Percentiles rank a stretch among this genome's conserved stretches.
phyloP scores from a whole-genome alignment of 2,797 vertebrate species.

The Tragopan temminckii region DNA sequence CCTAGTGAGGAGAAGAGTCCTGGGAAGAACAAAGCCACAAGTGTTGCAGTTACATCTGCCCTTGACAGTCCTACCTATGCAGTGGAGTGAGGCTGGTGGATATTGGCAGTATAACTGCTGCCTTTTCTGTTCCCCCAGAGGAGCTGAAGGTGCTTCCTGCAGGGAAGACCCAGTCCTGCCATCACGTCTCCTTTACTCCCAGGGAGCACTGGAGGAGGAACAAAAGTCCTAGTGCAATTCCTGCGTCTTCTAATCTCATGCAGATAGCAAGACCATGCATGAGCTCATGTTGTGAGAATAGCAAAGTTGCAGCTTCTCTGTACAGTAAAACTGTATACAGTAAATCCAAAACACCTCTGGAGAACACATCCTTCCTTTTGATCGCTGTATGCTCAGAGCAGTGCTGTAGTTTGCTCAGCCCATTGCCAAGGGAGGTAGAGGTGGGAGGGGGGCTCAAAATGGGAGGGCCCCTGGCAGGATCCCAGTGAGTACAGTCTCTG shows the following conservation, averaged over 20 bases:
- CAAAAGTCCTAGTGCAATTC: background rate
- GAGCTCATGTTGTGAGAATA: accelerated
- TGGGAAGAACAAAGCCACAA: background rate
- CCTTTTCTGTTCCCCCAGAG: background rate
- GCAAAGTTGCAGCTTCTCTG: background rate
- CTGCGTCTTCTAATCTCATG: background rate
- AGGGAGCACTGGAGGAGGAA: background rate
- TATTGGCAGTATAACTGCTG: background rate
- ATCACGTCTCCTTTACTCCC: background rate
- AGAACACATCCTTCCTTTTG: background rate
- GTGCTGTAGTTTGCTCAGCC: background rate
- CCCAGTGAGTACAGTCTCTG: background rate
- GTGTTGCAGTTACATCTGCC: background rate
- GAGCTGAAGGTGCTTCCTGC: background rate
- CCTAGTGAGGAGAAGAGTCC: background rate
- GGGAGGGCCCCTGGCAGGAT: background rate
- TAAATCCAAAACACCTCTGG: background rate
- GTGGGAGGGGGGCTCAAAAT: background rate
- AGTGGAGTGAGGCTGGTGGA: background rate
- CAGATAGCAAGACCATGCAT: background rate
- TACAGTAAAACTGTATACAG: background rate
- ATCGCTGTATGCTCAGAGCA: background rate
- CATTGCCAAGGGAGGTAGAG: background rate
- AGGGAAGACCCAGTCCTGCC: background rate
- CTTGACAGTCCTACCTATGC: background rate